Percentiles rank a stretch among this genome's conserved stretches.
Evolutionary conservation across 2,113 vertebrate genomes (phyloP).

Genomic region (Chionis minor): DNA sequence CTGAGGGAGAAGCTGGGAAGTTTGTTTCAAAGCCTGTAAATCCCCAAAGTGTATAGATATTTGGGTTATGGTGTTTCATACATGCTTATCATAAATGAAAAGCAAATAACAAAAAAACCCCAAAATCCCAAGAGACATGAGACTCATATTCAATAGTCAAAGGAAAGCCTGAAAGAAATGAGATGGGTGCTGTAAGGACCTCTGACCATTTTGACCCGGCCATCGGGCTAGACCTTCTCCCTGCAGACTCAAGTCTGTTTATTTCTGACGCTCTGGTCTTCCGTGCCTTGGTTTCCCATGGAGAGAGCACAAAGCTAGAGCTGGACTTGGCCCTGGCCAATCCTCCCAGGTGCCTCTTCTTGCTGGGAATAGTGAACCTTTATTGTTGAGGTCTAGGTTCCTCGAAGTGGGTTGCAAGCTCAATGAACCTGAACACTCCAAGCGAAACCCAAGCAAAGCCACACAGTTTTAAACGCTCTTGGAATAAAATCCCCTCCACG

Average conservation of each 20-base stretch:
- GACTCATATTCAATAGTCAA: neutral
- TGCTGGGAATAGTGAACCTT: neutral
- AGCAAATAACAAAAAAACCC: neutral
- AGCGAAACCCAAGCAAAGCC: slow-evolving; percentile 47
- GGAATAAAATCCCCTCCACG: slow-evolving; percentile 15
- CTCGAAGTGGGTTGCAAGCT: neutral
- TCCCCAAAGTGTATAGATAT: neutral
- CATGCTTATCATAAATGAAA: neutral
- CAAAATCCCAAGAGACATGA: neutral
- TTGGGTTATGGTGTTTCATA: neutral
- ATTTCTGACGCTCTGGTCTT: neutral
- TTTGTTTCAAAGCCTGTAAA: neutral
- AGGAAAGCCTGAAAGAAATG: neutral
- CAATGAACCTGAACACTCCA: slow-evolving; percentile 47
- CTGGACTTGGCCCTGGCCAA: neutral
- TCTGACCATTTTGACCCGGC: neutral
- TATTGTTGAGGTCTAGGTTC: neutral
- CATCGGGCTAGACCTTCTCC: neutral
- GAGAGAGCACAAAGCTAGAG: neutral
- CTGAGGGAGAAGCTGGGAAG: neutral
- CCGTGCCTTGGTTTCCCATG: neutral
- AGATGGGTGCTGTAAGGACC: neutral
- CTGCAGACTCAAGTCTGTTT: neutral
- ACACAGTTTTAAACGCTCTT: slow-evolving; percentile 14
- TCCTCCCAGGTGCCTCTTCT: neutral